Conservation (phyloP, 2,797 vertebrate species). For the Microcaecilia unicolor region DNA sequence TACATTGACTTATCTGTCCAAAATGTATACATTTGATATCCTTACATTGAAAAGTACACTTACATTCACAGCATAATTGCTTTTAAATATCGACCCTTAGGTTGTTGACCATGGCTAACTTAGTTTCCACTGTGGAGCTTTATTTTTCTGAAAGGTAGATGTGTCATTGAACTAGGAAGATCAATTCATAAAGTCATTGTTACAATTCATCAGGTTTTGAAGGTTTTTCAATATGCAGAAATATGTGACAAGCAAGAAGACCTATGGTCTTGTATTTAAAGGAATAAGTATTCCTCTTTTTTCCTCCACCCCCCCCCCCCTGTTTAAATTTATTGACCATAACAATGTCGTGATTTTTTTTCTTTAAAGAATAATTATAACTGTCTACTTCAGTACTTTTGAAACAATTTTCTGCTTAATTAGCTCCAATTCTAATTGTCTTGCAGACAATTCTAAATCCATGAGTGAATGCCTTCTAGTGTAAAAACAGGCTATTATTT, state of each 20-base stretch:
- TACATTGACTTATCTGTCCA: no score
- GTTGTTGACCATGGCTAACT: no score
- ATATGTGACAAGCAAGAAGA: background rate
- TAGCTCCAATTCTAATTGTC: conserved; percentile 9
- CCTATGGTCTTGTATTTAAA: conserved; percentile 7
- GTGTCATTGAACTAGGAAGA: no score
- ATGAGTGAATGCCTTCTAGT: conserved; percentile 11
- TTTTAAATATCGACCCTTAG: no score
- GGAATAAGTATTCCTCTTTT: background rate
- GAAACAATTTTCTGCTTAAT: conserved; percentile 29
- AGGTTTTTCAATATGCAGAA: background rate
- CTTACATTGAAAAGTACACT: no score
- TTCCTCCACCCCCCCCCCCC: background rate
- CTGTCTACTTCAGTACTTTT: conserved; percentile 13
- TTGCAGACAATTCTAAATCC: conserved; percentile 15
- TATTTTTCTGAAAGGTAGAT: no score
- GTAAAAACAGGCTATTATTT: conserved; percentile 20
- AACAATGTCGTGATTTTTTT: background rate
- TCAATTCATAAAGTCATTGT: no score
- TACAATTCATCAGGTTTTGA: no score
- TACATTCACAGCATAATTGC: no score
- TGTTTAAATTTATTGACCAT: conserved; percentile 1
- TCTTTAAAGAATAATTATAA: background rate
- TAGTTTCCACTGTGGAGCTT: no score
- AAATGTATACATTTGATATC: no score